Conservation (phyloP, 2,797 vertebrate species). For the Anolis apletophallus region DNA sequence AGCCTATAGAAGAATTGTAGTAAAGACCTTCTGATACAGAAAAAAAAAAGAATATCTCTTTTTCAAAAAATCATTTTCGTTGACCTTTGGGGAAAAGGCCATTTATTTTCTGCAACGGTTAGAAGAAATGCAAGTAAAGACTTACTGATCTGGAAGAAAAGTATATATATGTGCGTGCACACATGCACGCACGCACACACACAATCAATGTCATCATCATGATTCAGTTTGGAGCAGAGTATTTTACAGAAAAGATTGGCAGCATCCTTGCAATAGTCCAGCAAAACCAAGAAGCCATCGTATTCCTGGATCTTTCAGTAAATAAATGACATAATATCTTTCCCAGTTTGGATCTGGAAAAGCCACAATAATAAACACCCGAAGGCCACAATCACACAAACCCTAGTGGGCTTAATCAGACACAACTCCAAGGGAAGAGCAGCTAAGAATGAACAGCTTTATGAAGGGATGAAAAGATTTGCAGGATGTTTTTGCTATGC, state of each 20-base stretch:
- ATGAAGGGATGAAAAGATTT: no score
- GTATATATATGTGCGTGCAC: no score
- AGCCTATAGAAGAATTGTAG: neutral
- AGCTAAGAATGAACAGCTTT: neutral
- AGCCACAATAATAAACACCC: neutral
- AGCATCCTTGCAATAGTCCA: neutral
- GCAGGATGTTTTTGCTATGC: accelerated
- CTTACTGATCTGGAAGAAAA: neutral
- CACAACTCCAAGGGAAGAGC: neutral
- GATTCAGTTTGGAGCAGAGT: neutral
- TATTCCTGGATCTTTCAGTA: neutral
- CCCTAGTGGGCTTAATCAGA: no score
- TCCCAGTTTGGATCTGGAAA: neutral
- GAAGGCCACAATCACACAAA: neutral
- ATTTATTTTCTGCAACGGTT: no score
- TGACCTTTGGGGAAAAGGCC: no score
- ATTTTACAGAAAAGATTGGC: no score
- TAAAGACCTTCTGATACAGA: neutral
- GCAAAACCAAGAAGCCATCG: no score
- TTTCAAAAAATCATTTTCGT: no score
- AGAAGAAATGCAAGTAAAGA: neutral
- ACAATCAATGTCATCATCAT: neutral
- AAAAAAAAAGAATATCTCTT: neutral
- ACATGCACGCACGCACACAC: no score
- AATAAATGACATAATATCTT: no score